Percentiles rank a stretch among this genome's conserved stretches.
Conservation (phyloP, 2,113 vertebrate species). For the Malurus melanocephalus region DNA sequence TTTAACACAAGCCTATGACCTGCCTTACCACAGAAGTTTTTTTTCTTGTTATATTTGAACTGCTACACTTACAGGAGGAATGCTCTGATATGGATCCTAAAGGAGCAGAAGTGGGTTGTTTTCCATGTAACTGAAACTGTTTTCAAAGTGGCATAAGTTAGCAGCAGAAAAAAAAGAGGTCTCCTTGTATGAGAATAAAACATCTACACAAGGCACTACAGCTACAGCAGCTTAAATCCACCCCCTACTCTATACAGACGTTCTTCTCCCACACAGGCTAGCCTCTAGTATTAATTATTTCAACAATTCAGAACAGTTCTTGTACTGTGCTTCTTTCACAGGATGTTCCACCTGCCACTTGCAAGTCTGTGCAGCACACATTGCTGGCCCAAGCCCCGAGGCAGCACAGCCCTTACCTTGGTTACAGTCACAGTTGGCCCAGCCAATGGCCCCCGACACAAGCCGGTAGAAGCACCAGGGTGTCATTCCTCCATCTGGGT, state of each 20-base stretch:
- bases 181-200: slow-evolving; percentile 6
- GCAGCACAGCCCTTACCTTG: slow-evolving; percentile 74
- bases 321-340: neutral
- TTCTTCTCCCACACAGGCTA: neutral
- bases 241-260: neutral
- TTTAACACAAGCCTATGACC: neutral
- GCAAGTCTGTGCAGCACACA: neutral
- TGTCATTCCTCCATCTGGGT: slow-evolving; percentile 81
- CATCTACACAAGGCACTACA: neutral
- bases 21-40: neutral
- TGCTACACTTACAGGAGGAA: neutral
- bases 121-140: neutral
- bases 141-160: neutral
- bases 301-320: rapidly evolving
- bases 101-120: neutral
- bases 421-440: slow-evolving; percentile 90
- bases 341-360: neutral
- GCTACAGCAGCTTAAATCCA: slow-evolving; percentile 6
- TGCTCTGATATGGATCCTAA: neutral
- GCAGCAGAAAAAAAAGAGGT: neutral
- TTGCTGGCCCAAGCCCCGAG: neutral
- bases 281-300: neutral
- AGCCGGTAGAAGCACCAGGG: slow-evolving; percentile 92
- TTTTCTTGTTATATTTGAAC: neutral
- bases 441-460: slow-evolving; percentile 81